Evolutionary conservation across 2,113 vertebrate genomes (phyloP).

Genomic region (Talpa occidentalis): DNA sequence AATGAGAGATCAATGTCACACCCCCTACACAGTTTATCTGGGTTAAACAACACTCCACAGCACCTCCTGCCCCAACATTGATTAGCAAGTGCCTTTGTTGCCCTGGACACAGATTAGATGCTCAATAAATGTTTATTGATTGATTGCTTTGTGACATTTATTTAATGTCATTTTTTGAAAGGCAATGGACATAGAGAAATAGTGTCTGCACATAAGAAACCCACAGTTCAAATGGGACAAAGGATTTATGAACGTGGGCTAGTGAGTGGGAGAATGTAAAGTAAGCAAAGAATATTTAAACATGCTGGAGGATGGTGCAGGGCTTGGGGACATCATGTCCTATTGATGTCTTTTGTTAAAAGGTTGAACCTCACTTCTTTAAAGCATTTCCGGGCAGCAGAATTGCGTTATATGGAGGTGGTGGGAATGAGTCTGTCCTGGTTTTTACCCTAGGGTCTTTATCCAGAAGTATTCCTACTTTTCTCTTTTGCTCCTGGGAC

Average conservation of each 20-base stretch:
- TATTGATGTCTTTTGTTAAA: background rate
- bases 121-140: slow-evolving; percentile 28
- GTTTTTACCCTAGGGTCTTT: slow-evolving; percentile 19
- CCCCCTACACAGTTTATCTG: background rate
- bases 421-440: background rate
- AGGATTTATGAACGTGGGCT: background rate
- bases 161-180: background rate
- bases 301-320: too few relatives aligned
- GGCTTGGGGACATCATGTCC: background rate
- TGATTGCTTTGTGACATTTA: background rate
- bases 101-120: background rate
- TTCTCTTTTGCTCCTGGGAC: background rate
- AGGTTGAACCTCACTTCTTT: background rate
- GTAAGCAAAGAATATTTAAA: background rate
- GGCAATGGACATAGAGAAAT: background rate
- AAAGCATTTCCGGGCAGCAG: background rate
- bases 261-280: background rate
- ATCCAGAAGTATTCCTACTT: background rate
- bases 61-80: background rate
- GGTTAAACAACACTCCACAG: background rate
- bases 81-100: background rate
- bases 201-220: background rate
- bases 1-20: background rate
- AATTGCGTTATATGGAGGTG: background rate
- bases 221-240: background rate